phyloP scores from a whole-genome alignment of 2,797 vertebrate species.

The Falco rusticolus region DNA sequence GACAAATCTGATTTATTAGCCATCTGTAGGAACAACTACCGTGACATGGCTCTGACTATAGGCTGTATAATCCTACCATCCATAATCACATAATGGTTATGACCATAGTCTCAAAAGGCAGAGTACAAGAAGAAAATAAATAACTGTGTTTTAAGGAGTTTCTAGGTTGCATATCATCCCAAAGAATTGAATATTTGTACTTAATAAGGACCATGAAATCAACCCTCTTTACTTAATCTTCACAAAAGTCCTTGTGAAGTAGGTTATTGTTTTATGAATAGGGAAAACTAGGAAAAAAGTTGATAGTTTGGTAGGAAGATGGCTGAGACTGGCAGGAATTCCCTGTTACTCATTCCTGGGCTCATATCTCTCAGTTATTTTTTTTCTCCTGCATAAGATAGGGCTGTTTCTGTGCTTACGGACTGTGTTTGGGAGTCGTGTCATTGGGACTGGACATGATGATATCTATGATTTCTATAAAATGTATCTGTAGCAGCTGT shows the following conservation, averaged over 20 bases:
- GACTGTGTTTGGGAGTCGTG: neutral
- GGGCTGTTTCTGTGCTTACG: neutral
- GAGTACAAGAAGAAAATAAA: neutral
- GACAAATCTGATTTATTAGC: constrained; percentile 39
- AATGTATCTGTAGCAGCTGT: neutral
- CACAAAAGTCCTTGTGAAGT: neutral
- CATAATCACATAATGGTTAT: neutral
- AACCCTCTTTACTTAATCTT: neutral
- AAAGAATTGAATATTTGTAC: neutral
- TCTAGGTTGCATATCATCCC: neutral
- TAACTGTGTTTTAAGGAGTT: neutral
- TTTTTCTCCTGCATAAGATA: neutral
- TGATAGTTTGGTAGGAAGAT: neutral
- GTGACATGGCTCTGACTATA: neutral
- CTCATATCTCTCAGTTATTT: neutral
- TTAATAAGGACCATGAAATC: neutral
- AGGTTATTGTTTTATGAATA: neutral
- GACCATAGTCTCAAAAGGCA: neutral
- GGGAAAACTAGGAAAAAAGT: neutral
- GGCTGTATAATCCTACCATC: neutral
- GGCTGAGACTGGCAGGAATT: neutral
- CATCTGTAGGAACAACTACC: neutral
- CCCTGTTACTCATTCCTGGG: neutral
- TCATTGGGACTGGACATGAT: neutral
- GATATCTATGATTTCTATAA: accelerated